Conservation (phyloP, 2,113 vertebrate species). For the Elaphurus davidianus region DNA sequence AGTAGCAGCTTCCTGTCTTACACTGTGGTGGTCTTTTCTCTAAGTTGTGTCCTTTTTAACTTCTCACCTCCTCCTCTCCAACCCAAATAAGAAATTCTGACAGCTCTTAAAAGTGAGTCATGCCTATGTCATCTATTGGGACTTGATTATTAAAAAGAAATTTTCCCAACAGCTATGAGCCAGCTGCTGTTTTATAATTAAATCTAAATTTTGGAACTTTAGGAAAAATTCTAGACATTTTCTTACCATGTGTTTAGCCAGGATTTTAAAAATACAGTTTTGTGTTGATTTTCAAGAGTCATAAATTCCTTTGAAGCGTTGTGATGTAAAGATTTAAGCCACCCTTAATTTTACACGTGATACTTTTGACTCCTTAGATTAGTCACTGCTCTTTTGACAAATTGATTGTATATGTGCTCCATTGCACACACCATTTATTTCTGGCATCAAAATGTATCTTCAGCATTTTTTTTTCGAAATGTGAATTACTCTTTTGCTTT, state of each 20-base stretch:
- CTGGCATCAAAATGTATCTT: neutral
- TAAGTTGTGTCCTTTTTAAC: constrained; percentile 30
- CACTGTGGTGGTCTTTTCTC: neutral
- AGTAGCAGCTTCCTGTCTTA: constrained; percentile 10
- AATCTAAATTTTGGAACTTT: constrained; percentile 17
- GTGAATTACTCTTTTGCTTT: constrained; percentile 48
- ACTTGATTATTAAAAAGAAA: constrained; percentile 46
- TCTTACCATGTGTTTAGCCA: neutral
- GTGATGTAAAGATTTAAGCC: neutral
- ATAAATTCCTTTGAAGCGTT: constrained; percentile 19
- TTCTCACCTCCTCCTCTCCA: neutral
- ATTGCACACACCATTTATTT: constrained; percentile 25
- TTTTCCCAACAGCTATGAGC: neutral
- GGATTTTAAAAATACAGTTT: neutral
- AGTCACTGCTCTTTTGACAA: neutral
- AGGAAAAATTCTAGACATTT: neutral
- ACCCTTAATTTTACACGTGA: neutral
- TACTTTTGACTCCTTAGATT: constrained; percentile 1
- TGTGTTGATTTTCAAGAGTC: constrained; percentile 23
- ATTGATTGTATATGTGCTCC: neutral
- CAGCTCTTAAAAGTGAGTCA: constrained; percentile 7
- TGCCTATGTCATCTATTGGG: constrained; percentile 5
- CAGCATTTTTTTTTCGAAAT: constrained; percentile 34
- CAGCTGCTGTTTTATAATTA: neutral
- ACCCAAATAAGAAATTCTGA: constrained; percentile 16